Evolutionary conservation across 1,140 invertebrate species (phyloP).

Genomic region (Vanessa tameamea): DNA sequence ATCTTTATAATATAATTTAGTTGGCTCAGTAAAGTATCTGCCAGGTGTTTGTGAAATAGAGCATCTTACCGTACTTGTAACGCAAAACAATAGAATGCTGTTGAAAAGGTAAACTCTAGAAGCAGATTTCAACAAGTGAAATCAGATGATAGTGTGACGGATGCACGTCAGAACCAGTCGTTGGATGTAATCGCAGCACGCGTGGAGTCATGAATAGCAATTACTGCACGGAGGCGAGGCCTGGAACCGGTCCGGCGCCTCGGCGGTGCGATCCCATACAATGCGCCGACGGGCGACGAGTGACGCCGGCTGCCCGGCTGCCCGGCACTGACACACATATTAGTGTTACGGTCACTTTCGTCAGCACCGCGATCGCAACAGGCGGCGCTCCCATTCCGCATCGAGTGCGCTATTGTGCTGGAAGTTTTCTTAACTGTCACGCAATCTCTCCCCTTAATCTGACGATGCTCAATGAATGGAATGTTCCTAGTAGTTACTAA

Average conservation of each 20-base stretch:
- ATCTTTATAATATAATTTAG: too few species aligned
- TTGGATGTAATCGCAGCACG: slow-evolving; percentile 11
- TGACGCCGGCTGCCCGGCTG: slow-evolving; percentile 8
- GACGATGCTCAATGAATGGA: too few species aligned
- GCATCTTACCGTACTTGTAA: not conserved
- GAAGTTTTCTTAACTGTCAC: not conserved
- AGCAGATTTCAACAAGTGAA: not conserved
- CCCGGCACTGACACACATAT: slow-evolving; percentile 24
- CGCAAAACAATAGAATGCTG: not conserved
- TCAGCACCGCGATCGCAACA: slow-evolving; percentile 15
- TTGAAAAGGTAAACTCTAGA: too few species aligned
- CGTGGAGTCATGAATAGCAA: not conserved
- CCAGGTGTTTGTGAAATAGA: not conserved
- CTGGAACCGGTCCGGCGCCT: not conserved
- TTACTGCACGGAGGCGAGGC: not conserved
- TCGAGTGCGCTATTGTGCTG: not conserved
- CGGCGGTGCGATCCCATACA: not conserved
- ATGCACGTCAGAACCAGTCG: slow-evolving; percentile 6
- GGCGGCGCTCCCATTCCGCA: not conserved
- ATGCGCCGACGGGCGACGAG: not conserved
- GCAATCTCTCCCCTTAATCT: too few species aligned
- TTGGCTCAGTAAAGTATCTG: too few species aligned
- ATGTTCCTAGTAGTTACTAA: too few species aligned
- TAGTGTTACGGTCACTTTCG: slow-evolving; percentile 29
- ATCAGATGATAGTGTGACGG: slow-evolving; percentile 8